Evolutionary conservation across 1,140 invertebrate genomes (phyloP), one percentile per base, ranked within the genome.

Genomic region (Acyrthosiphon pisum): DNA sequence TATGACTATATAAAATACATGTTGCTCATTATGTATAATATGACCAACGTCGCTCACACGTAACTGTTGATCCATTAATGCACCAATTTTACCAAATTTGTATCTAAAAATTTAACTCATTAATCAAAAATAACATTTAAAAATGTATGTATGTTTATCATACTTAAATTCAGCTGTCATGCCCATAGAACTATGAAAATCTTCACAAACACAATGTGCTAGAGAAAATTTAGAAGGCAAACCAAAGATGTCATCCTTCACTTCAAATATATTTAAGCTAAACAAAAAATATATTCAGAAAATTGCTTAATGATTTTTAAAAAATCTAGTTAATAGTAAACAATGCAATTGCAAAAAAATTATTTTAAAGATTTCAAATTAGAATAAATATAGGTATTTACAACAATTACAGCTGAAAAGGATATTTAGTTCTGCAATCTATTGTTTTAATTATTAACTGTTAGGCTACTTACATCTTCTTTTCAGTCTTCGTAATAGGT

Each of bases 51-150:
- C 68, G 3, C 68, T n/a, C 30, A 48, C 11, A 48, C 3, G 22
- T 91, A 91, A 91, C 48, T 48, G 11, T 48, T 83, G 90, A 35
- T 91, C 90, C 56, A 91, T 35, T 83, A 91, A 91, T 76, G 20
- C 20, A 48, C 44, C 90, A 46, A 35, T 22, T 35, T 35, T 9
- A 50, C 44, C 68, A 91, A 76, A 91, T n/a, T 91, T 91, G 7
- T 8, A 41, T 83, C 90, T 91, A 23, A 90, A 91, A 44, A 44
- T 6, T 44, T 37, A 68, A 60, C 8, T 44, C 14, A 30, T 18
- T 60, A 44, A 7, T 56, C 6, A 68, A 6, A 76, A 20, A 90
- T 23, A 37, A 68, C 2, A 81, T 46, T 81, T n/a, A n/a, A 83
- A 46, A 30, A n/a, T 35, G 23, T 8, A 35, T 11, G 7, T 8